Conservation (phyloP, 1,140 invertebrate species). For the Hylaeus anthracinus region DNA sequence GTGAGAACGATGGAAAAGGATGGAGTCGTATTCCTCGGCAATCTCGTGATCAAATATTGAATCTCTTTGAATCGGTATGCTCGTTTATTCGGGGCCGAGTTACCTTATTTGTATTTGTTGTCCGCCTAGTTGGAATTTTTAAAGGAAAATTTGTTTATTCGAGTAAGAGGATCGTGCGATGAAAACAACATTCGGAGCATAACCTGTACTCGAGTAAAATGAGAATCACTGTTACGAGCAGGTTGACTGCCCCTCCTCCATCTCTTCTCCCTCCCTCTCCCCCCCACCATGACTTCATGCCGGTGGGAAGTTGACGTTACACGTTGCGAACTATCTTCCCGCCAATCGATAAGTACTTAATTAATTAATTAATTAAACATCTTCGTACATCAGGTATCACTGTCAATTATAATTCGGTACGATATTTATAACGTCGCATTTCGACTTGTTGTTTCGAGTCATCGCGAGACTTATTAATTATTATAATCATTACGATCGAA, state of each 20-base stretch:
- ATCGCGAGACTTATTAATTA: too few relatives aligned
- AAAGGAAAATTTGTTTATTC: not conserved
- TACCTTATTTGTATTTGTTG: too few relatives aligned
- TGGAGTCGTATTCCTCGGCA: conserved; percentile 30
- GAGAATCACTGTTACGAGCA: conserved; percentile 66
- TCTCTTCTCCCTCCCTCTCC: conserved; percentile 40
- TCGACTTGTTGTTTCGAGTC: too few relatives aligned
- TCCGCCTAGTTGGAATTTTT: not conserved
- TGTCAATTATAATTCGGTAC: conserved; percentile 50
- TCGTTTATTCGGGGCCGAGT: too few relatives aligned
- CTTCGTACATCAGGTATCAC: conserved; percentile 46
- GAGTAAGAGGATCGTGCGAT: not conserved
- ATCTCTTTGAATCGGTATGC: not conserved
- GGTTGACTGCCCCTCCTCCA: conserved; percentile 64
- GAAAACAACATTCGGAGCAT: conserved; percentile 6
- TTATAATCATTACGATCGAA: too few relatives aligned
- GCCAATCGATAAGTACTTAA: conserved; percentile 68
- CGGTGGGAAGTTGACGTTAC: conserved; percentile 59
- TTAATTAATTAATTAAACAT: conserved; percentile 57
- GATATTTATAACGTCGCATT: not conserved
- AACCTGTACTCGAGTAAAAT: conserved; percentile 26
- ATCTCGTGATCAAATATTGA: conserved; percentile 20
- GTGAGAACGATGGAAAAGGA: conserved; percentile 45
- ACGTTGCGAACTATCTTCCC: conserved; percentile 58
- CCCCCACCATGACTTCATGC: conserved; percentile 47